These are phyloP conservation scores for Lordiphosa fenestrarum DNA, from an alignment of 2,888 invertebrate genomes.

Conservation along the genomic window DNA sequence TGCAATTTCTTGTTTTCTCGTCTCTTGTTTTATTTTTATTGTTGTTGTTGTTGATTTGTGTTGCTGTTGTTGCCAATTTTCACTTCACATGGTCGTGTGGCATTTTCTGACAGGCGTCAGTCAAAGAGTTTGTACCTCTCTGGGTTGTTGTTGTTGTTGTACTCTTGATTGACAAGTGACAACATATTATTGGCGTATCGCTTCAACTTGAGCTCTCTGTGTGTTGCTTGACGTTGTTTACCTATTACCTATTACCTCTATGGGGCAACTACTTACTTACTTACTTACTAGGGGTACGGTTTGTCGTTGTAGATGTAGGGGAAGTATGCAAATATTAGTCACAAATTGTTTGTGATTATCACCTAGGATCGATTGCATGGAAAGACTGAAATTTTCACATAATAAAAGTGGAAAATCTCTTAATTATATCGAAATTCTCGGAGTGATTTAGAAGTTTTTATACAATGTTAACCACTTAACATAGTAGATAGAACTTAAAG, in stretches of 20 bases:
- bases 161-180: slow-evolving; percentile 73
- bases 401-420: too few relatives aligned
- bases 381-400: too few relatives aligned
- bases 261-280: neutral
- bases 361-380: too few relatives aligned
- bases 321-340: too few relatives aligned
- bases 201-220: slow-evolving; percentile 47
- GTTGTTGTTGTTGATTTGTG: slow-evolving; percentile 15
- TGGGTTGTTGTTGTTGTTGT: slow-evolving; percentile 29
- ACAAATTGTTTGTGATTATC: too few relatives aligned
- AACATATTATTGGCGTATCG: slow-evolving; percentile 75
- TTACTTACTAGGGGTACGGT: too few relatives aligned
- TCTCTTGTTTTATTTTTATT: slow-evolving; percentile 21
- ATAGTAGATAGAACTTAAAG: too few relatives aligned
- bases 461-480: too few relatives aligned
- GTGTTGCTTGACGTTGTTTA: slow-evolving; percentile 44
- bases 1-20: slow-evolving; percentile 49
- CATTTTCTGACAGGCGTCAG: slow-evolving; percentile 72
- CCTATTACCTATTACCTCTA: slow-evolving; percentile 20
- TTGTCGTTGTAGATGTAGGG: too few relatives aligned
- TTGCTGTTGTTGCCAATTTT: slow-evolving; percentile 64
- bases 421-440: too few relatives aligned
- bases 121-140: slow-evolving; percentile 43
- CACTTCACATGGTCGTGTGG: slow-evolving; percentile 66
- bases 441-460: too few relatives aligned